Conservation (phyloP, 2,797 vertebrate species). For the Choloepus didactylus region DNA sequence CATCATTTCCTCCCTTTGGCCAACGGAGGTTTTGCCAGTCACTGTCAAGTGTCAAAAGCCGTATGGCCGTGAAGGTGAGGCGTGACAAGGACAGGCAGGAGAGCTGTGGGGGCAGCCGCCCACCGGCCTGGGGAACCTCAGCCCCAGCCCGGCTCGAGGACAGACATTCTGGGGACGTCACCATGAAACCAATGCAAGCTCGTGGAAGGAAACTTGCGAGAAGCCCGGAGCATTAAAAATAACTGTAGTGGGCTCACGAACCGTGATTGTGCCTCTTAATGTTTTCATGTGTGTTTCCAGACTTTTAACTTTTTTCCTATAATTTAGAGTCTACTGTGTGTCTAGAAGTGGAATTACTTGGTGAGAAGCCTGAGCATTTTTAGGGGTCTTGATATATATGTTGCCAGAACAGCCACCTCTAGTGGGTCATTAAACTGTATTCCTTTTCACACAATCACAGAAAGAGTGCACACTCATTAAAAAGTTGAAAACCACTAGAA, state of each 20-base stretch:
- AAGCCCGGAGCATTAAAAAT: not conserved
- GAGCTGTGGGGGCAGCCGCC: not conserved
- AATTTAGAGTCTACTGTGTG: not conserved
- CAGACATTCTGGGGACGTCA: not conserved
- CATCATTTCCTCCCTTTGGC: not conserved
- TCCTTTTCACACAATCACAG: not conserved
- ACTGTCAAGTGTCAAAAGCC: not conserved
- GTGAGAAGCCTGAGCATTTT: not conserved
- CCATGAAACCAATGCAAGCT: not conserved
- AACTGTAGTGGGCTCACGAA: too few relatives aligned
- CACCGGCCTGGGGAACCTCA: too few relatives aligned
- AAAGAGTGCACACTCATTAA: rapidly evolving
- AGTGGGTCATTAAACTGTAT: too few relatives aligned
- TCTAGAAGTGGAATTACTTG: not conserved
- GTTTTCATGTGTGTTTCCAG: not conserved
- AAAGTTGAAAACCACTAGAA: not conserved
- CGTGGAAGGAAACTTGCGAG: not conserved
- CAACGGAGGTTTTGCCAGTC: not conserved
- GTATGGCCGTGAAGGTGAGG: not conserved
- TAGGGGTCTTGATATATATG: not conserved
- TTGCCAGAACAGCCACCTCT: not conserved
- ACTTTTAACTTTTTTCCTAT: not conserved
- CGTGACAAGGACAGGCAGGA: not conserved
- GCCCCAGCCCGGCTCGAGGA: not conserved
- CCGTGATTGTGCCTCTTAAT: too few relatives aligned